Evolutionary conservation across 2,888 invertebrate genomes (phyloP).

Genomic region (Lamproptera curius): DNA sequence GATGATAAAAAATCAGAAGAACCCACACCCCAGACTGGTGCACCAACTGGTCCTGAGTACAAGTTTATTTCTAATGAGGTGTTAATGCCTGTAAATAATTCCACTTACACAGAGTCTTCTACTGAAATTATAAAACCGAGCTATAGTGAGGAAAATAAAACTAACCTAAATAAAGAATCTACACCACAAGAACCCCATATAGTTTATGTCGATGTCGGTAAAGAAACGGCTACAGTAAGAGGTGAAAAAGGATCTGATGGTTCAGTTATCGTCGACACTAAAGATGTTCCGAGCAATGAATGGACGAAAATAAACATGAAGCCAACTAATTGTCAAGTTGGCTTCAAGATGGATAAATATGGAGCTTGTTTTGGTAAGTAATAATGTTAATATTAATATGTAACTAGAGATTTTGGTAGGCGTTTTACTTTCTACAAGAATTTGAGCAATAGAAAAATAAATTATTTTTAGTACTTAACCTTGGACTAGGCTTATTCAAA

Average conservation of each 20-base stretch:
- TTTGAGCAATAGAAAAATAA: too few relatives aligned
- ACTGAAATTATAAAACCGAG: constrained; percentile 31
- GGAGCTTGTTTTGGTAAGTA: constrained; percentile 80
- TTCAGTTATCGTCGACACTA: constrained; percentile 44
- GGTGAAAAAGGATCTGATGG: constrained; percentile 45
- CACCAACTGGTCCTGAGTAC: constrained; percentile 12
- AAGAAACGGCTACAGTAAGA: constrained; percentile 39
- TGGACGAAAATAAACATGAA: constrained; percentile 48
- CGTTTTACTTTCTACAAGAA: too few relatives aligned
- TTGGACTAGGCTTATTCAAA: too few relatives aligned
- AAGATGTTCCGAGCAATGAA: constrained; percentile 47
- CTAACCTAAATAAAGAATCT: constrained; percentile 13
- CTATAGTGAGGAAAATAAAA: constrained; percentile 32
- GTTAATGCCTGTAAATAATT: constrained; percentile 12
- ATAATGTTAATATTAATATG: too few relatives aligned
- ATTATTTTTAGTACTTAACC: too few relatives aligned
- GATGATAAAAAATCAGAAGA: constrained; percentile 23
- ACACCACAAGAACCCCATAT: constrained; percentile 32
- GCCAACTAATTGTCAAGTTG: constrained; percentile 58
- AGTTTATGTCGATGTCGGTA: constrained; percentile 39
- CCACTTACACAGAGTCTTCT: constrained; percentile 22
- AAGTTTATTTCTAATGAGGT: too few relatives aligned
- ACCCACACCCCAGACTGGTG: constrained; percentile 10
- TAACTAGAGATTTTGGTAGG: too few relatives aligned
- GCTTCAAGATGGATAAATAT: constrained; percentile 72